Conservation (phyloP, 1,140 invertebrate species). For the Whitmania pigra region DNA sequence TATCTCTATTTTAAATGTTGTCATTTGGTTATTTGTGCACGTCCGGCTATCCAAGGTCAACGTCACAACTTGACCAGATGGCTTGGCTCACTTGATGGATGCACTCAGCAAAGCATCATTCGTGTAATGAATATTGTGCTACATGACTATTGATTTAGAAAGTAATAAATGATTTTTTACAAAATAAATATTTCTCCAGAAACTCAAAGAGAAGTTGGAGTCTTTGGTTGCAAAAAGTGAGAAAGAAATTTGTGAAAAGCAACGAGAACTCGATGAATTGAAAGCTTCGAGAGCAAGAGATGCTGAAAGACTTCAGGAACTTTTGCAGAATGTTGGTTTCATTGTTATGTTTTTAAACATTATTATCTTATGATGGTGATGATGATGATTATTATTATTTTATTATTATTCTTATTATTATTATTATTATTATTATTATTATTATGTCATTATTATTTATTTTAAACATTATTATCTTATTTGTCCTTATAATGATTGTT, state of each 20-base stretch:
- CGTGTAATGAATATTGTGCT: too few relatives aligned
- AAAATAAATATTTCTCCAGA: constrained; percentile 28
- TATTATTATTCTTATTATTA: not conserved
- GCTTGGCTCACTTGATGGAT: too few relatives aligned
- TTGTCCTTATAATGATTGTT: too few relatives aligned
- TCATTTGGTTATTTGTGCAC: not conserved
- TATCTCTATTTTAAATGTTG: not conserved
- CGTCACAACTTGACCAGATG: not conserved
- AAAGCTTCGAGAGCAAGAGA: constrained; percentile 41
- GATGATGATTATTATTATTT: too few relatives aligned
- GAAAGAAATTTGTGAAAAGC: constrained; percentile 40
- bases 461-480: too few relatives aligned
- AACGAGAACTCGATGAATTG: constrained; percentile 39
- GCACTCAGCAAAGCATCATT: too few relatives aligned
- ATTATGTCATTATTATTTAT: not conserved
- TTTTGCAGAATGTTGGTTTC: constrained; percentile 36
- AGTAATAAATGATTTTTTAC: not conserved
- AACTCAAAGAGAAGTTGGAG: constrained; percentile 37
- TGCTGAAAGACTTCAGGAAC: constrained; percentile 37
- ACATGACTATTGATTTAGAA: not conserved
- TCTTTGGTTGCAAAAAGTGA: constrained; percentile 42
- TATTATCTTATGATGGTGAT: too few relatives aligned
- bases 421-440: constrained; percentile 6
- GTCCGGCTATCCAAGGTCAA: not conserved
- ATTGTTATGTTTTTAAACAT: not conserved